Percentiles rank a stretch among this genome's conserved stretches.
Conservation (phyloP, 2,888 invertebrate species). For the Matsumyia berberina region DNA sequence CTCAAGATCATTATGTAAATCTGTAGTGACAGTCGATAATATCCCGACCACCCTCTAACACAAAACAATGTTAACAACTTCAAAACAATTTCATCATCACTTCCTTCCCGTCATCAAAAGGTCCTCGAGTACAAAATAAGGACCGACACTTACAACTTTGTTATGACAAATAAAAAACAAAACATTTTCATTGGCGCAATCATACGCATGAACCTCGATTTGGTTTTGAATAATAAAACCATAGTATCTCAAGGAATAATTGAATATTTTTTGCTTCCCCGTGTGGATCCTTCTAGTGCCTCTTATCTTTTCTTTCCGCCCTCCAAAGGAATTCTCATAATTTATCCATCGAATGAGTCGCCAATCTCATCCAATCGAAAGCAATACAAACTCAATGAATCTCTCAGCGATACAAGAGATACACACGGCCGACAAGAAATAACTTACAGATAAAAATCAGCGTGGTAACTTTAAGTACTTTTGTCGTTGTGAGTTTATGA, state of each 20-base stretch:
- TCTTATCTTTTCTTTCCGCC: no score
- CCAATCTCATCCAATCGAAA: conserved; percentile 19
- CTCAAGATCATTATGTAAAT: no score
- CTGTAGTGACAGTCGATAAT: no score
- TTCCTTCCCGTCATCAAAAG: neutral
- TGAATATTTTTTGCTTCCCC: no score
- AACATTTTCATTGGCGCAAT: conserved; percentile 47
- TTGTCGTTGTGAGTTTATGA: conserved; percentile 66
- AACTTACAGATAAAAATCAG: conserved; percentile 54
- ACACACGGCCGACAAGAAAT: conserved; percentile 39
- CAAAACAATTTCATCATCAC: neutral
- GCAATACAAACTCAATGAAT: conserved; percentile 58
- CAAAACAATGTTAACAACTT: neutral
- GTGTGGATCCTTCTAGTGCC: no score
- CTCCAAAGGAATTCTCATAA: conserved; percentile 31
- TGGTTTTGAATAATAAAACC: conserved; percentile 32
- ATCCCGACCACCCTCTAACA: no score
- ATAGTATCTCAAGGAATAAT: conserved; percentile 35
- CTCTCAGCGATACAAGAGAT: conserved; percentile 31
- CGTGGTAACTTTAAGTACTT: conserved; percentile 45
- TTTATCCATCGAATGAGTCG: conserved; percentile 53
- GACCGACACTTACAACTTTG: conserved; percentile 14
- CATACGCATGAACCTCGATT: conserved; percentile 49
- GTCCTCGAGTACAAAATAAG: neutral
- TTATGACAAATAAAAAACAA: conserved; percentile 28